Evolutionary conservation across 2,888 invertebrate species (phyloP).

Genomic region (Poecilus cupreus): DNA sequence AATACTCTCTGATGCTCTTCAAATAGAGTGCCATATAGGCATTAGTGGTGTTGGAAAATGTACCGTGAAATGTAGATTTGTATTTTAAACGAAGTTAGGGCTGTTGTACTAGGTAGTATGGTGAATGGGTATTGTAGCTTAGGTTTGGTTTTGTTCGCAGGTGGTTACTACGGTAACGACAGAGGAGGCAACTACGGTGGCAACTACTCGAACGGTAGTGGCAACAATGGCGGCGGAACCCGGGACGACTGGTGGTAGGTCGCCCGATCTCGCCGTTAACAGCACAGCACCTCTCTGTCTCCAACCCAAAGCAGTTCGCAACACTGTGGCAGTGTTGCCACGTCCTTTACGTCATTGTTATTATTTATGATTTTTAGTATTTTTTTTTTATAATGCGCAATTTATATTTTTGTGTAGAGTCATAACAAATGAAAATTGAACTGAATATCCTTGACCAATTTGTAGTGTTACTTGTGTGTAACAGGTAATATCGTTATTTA

Average conservation of each 20-base stretch:
- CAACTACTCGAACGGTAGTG: constrained; percentile 65
- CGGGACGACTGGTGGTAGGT: constrained; percentile 71
- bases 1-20: too few species aligned
- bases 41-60: too few species aligned
- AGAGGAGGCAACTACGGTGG: constrained; percentile 71
- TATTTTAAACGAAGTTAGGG: too few species aligned
- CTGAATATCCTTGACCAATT: constrained; percentile 53
- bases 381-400: constrained; percentile 38
- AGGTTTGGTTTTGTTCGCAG: constrained; percentile 13
- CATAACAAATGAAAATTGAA: constrained; percentile 47
- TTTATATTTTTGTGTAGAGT: constrained; percentile 54
- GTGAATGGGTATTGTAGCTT: neutral
- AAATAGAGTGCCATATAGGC: neutral
- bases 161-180: constrained; percentile 67
- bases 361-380: constrained; percentile 43
- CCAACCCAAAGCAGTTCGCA: constrained; percentile 14
- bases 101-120: too few species aligned
- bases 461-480: constrained; percentile 18
- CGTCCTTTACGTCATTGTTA: constrained; percentile 10
- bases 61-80: too few species aligned
- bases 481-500: constrained; percentile 47
- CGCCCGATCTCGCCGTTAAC: neutral
- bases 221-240: constrained; percentile 65
- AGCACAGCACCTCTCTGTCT: constrained; percentile 54
- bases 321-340: neutral